These are phyloP conservation scores for Takifugu ocellatus DNA, from an alignment of 2,797 vertebrate genomes.

Conservation along the genomic window DNA sequence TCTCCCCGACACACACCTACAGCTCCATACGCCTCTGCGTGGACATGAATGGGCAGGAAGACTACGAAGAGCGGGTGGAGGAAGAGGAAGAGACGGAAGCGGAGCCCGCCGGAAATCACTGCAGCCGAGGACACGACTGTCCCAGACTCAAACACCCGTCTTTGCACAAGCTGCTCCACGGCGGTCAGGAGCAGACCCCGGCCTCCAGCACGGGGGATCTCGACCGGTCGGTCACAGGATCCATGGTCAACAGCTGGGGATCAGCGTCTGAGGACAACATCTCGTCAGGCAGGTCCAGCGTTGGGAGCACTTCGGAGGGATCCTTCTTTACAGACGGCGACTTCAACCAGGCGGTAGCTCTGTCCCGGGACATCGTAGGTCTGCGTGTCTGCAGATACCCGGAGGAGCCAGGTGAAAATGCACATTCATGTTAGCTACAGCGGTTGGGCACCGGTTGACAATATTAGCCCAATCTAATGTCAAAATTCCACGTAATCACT, in stretches of 20 bases:
- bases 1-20: conserved; percentile 85
- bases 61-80: conserved; percentile 60
- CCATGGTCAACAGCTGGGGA: conserved; percentile 97
- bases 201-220: conserved; percentile 91
- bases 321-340: conserved; percentile 94
- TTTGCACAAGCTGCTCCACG: conserved; percentile 77
- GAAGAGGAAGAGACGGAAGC: conserved; percentile 54
- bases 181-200: conserved; percentile 88
- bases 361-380: conserved; percentile 84
- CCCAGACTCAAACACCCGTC: conserved; percentile 56
- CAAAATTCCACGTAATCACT: no score
- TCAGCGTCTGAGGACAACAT: conserved; percentile 94
- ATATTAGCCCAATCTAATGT: no score
- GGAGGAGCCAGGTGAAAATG: conserved; percentile 65
- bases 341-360: conserved; percentile 87
- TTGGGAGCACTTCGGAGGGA: conserved; percentile 88
- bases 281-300: conserved; percentile 86
- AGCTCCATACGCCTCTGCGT: conserved; percentile 84
- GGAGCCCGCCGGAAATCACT: conserved; percentile 78
- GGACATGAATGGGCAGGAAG: conserved; percentile 84
- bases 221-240: conserved; percentile 90
- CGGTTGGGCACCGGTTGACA: no score
- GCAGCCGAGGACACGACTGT: conserved; percentile 44
- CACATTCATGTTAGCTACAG: no score
- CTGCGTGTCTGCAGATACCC: conserved; percentile 72